Evolutionary conservation across 2,888 invertebrate species (phyloP).

Genomic region (Nebria salina): DNA sequence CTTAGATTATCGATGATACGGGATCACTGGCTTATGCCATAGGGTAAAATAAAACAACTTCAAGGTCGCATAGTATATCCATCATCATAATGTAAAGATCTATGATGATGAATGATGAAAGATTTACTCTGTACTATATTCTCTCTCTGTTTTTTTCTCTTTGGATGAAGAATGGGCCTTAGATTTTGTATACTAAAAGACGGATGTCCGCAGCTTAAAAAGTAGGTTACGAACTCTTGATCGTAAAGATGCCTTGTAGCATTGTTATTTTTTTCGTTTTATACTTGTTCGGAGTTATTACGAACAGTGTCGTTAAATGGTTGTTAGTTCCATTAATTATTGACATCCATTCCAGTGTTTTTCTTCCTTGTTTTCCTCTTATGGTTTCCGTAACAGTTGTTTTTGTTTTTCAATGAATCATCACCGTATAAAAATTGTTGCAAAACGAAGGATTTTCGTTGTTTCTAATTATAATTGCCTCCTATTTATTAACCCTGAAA

Average conservation of each 20-base stretch:
- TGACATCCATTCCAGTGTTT: slow-evolving; percentile 19
- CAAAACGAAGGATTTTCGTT: background rate
- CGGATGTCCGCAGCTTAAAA: slow-evolving; percentile 35
- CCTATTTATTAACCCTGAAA: background rate
- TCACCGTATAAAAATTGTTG: background rate
- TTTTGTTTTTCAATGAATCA: background rate
- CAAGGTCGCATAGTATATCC: slow-evolving; percentile 28
- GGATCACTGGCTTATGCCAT: slow-evolving; percentile 27
- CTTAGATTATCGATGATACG: slow-evolving; percentile 35
- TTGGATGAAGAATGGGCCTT: background rate
- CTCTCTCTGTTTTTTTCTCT: background rate
- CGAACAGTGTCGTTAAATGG: slow-evolving; percentile 21
- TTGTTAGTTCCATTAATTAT: slow-evolving; percentile 17
- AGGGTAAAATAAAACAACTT: slow-evolving; percentile 29
- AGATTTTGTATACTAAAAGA: slow-evolving; percentile 9
- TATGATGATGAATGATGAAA: background rate
- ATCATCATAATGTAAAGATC: slow-evolving; percentile 3
- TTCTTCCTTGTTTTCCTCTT: slow-evolving; percentile 11
- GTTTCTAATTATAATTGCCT: background rate
- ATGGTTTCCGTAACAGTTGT: background rate
- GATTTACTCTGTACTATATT: background rate
- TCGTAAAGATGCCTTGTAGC: background rate
- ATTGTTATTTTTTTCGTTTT: slow-evolving; percentile 12
- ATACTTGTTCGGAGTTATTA: slow-evolving; percentile 8
- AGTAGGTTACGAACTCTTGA: slow-evolving; percentile 29